Conservation (phyloP, 2,888 invertebrate genomes). For the Drosophila meridiana region DNA sequence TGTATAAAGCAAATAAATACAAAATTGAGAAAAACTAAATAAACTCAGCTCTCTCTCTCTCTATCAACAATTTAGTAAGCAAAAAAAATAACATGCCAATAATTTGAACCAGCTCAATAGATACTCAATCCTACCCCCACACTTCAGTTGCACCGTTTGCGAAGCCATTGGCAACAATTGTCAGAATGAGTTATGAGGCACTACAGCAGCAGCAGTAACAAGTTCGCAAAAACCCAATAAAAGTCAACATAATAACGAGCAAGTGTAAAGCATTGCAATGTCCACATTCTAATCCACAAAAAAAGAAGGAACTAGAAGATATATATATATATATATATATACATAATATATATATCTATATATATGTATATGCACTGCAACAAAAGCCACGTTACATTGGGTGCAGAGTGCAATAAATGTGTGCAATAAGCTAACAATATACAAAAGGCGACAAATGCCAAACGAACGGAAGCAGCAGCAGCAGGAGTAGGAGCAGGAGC, state of each 20-base stretch:
- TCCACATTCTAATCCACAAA: slow-evolving; percentile 59
- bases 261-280: slow-evolving; percentile 50
- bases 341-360: background rate
- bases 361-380: background rate
- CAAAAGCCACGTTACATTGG: slow-evolving; percentile 23
- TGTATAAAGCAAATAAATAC: background rate
- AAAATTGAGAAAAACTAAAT: slow-evolving; percentile 23
- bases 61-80: slow-evolving; percentile 5
- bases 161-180: slow-evolving; percentile 51
- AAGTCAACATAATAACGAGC: slow-evolving; percentile 64
- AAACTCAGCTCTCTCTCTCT: slow-evolving; percentile 7
- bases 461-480: slow-evolving; percentile 24
- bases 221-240: slow-evolving; percentile 62
- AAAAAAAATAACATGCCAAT: slow-evolving; percentile 1
- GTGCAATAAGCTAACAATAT: slow-evolving; percentile 74
- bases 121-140: background rate
- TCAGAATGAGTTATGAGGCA: slow-evolving; percentile 60
- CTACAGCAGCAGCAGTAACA: slow-evolving; percentile 41
- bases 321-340: background rate
- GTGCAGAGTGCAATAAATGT: slow-evolving; percentile 61
- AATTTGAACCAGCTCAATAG: slow-evolving; percentile 23
- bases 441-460: slow-evolving; percentile 77
- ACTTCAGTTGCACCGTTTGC: background rate
- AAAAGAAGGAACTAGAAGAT: slow-evolving; percentile 2
- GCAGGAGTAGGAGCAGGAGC: background rate